phyloP scores from a whole-genome alignment of 2,888 invertebrate species.

The Meloe dianella region DNA sequence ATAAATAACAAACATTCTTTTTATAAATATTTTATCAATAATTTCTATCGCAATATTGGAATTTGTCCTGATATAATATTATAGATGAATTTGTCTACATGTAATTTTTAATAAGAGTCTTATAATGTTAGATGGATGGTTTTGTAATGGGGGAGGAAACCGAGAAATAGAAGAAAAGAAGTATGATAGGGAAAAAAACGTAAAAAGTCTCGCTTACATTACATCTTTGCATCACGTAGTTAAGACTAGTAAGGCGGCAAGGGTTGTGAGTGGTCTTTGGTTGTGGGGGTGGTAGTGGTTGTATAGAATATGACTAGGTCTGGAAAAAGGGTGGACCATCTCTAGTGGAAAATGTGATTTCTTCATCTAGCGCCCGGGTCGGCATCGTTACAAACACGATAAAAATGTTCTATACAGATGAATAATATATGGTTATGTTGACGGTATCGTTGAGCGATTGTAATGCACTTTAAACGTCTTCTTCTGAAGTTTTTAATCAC shows the following conservation, averaged over 20 bases:
- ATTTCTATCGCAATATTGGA: not conserved
- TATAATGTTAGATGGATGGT: conserved; percentile 2
- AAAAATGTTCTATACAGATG: conserved; percentile 2
- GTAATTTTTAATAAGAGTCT: not conserved
- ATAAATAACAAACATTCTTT: not conserved
- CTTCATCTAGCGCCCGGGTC: conserved; percentile 54
- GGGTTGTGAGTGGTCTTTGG: conserved; percentile 60
- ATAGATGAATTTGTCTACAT: not conserved
- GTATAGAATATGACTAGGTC: conserved; percentile 5
- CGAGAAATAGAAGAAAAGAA: conserved; percentile 2
- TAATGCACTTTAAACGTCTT: conserved; percentile 52
- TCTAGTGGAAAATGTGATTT: conserved; percentile 61
- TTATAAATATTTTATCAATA: not conserved
- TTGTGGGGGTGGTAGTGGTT: conserved; percentile 41
- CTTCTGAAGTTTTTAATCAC: conserved; percentile 54
- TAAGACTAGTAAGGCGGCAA: conserved; percentile 53
- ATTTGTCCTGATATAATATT: not conserved
- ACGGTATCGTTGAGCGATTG: conserved; percentile 26
- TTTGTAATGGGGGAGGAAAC: not conserved
- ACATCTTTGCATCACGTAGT: conserved; percentile 55
- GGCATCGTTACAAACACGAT: conserved; percentile 31
- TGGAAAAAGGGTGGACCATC: conserved; percentile 42
- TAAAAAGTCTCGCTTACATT: conserved; percentile 45
- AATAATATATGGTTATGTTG: not conserved
- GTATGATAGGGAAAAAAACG: conserved; percentile 5